Percentiles rank a stretch among this genome's conserved stretches.
These are phyloP conservation scores for Clavelina lepadiformis DNA, from an alignment of 23 tunicate species.

Conservation along the genomic window DNA sequence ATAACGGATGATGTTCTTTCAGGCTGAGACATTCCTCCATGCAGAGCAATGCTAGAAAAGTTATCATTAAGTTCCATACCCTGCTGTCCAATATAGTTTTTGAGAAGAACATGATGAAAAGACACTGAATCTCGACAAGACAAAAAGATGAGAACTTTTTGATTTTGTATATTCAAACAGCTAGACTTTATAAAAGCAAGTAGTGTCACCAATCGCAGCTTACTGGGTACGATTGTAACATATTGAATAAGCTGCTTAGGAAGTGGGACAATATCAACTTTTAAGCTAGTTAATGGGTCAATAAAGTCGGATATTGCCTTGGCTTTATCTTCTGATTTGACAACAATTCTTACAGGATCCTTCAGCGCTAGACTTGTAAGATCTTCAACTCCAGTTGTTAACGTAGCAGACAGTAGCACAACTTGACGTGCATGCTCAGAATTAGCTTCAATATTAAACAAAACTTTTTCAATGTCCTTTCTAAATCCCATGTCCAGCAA, in stretches of 20 bases:
- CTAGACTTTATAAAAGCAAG: slow-evolving; percentile 52
- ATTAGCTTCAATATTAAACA: slow-evolving; percentile 40
- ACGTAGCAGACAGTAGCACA: slow-evolving; percentile 84
- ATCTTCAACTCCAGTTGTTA: slow-evolving; percentile 85
- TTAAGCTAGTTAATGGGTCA: slow-evolving; percentile 37
- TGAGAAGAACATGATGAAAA: slow-evolving; percentile 63
- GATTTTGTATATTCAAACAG: background rate
- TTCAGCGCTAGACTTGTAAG: slow-evolving; percentile 56
- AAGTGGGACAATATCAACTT: slow-evolving; percentile 48
- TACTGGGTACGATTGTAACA: slow-evolving; percentile 78
- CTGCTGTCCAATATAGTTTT: slow-evolving; percentile 1
- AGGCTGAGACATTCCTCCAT: slow-evolving; percentile 90
- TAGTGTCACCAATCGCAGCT: slow-evolving; percentile 64
- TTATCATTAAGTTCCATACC: background rate
- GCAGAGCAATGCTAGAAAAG: slow-evolving; percentile 38
- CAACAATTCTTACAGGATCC: slow-evolving; percentile 52
- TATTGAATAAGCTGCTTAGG: slow-evolving; percentile 58
- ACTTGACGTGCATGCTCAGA: slow-evolving; percentile 38
- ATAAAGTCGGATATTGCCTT: slow-evolving; percentile 20
- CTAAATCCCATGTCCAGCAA: slow-evolving; percentile 95
- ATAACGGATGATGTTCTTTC: slow-evolving; percentile 44
- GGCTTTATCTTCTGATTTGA: slow-evolving; percentile 2
- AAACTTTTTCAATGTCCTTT: slow-evolving; percentile 48
- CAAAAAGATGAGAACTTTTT: slow-evolving; percentile 69
- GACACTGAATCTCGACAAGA: slow-evolving; percentile 87